Evolutionary conservation across 2,797 vertebrate genomes (phyloP), one percentile per base, ranked within the genome.

Genomic region (Dromococcyx pavoninus): DNA sequence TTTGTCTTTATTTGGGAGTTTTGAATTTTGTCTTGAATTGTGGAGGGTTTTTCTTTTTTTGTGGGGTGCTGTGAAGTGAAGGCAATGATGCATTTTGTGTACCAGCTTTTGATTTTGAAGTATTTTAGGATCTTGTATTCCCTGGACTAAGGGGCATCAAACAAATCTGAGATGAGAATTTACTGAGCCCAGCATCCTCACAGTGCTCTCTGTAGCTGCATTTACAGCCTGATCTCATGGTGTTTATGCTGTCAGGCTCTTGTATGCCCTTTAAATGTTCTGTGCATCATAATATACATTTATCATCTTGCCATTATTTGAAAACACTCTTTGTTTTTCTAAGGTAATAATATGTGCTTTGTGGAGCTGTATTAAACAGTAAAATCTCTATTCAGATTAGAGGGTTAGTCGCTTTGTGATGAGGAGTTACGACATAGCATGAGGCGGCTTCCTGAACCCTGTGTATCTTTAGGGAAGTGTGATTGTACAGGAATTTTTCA

Each of bases 291-390:
- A 82, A 30, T 25, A 24, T 57, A 72, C 72, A 69, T 89, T 95
- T 94, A 84, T 88, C 80, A 41, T 95, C 86, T 81, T 66, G n/a
- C 70, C 32, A 79, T 91, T 88, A 86, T 73, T 90, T 95, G 77
- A 85, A 91, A 96, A 66, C 39, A 66, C 2, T 2, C 27, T 64
- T 88, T 93, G 83, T 91, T 94, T 96, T 91, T 73, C 77, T 73
- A 24, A 86, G 61, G 35, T 80, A 65, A 64, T 89, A 56, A 35
- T 77, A 33, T 62, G 76, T 84, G 73, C 39, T 94, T 84, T 86
- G 77, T 78, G 74, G 67, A 94, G 35, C 51, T 73, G 15, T 53
- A 93, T 94, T 95, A 86, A 86, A 76, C 67, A 88, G 86, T 79
- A 93, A 93, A 94, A 94, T 86, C 54, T 89, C 37, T 54, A 62